Base-by-base conservation (phyloP, 1,140 invertebrate genomes). In the Phocides pigmalion region DNA sequence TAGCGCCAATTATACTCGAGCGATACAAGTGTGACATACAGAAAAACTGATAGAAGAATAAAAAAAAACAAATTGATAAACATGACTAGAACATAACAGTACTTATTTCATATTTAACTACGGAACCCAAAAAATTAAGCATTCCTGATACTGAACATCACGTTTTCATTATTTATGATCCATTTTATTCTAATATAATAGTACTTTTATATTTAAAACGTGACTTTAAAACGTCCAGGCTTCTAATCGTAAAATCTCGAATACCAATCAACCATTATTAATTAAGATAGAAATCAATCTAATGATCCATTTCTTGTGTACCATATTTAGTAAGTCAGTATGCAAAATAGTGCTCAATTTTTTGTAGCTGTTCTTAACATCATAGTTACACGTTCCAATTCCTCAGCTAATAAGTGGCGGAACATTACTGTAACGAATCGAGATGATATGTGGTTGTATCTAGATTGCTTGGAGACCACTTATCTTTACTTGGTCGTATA, bases 381-480 rank as follows among this genome's bases (percentile, higher is more conserved):
- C 14, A 32, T 58, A 42, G 37, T 51, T 59, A 58, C 64, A 68
- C 68, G 72, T 71, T 71, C 66, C 50, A 62, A 62, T 71, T 71
- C 64, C 54, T 44, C 22, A 17, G 4, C 56, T 42, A 22, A 32
- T 71, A 74, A 67, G 69, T 64, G 50, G 37, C 54, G 59, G 54
- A 66, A 66, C 50, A 56, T 56, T 64, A 65, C 46, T 35, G 42
- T 50, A 25, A 42, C 65, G 56, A 47, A 49, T 59, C 44, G 46
- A 62, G 35, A 62, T 64, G 47, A 66, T 65, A 61, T 58, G 64
- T 50, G 35, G 15, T 28, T 51, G 28, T 41, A 65, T 66, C 37
- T 58, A 59, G 41, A 66, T 59, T 47, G 25, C 39, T 51, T 16
- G 12, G 42, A 17, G 20, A 42, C 56, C 49, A 66, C 47, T 61